Evolutionary conservation across 2,113 vertebrate species (phyloP).

Genomic region (Galbula dea): DNA sequence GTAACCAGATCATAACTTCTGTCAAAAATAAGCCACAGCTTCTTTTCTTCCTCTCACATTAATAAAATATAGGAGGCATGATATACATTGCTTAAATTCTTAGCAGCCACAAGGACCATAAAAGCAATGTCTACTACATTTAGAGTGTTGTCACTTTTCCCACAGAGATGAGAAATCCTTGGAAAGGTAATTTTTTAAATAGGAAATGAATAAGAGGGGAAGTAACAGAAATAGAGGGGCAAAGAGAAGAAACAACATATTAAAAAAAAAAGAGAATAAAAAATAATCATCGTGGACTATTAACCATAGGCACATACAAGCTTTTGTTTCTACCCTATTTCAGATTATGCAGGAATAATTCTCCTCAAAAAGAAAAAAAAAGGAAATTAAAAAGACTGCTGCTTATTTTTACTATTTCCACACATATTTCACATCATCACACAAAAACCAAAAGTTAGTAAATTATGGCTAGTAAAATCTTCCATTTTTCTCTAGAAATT

Average conservation of each 20-base stretch:
- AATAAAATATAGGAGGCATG: neutral
- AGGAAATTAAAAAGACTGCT: neutral
- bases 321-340: neutral
- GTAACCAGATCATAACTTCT: neutral
- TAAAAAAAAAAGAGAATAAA: neutral
- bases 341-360: neutral
- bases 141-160: neutral
- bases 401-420: neutral
- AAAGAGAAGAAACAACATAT: neutral
- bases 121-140: accelerated
- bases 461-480: neutral
- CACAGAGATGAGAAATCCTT: neutral
- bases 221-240: neutral
- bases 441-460: neutral
- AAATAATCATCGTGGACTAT: neutral
- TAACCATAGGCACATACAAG: neutral
- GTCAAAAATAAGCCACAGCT: neutral
- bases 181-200: neutral
- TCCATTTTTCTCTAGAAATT: neutral
- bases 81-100: neutral
- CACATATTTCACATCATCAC: neutral
- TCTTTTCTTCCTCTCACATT: neutral
- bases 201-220: neutral
- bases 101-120: neutral
- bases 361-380: neutral